phyloP scores from a whole-genome alignment of 1,140 invertebrate genomes.

The Ptiloglossa arizonensis region DNA sequence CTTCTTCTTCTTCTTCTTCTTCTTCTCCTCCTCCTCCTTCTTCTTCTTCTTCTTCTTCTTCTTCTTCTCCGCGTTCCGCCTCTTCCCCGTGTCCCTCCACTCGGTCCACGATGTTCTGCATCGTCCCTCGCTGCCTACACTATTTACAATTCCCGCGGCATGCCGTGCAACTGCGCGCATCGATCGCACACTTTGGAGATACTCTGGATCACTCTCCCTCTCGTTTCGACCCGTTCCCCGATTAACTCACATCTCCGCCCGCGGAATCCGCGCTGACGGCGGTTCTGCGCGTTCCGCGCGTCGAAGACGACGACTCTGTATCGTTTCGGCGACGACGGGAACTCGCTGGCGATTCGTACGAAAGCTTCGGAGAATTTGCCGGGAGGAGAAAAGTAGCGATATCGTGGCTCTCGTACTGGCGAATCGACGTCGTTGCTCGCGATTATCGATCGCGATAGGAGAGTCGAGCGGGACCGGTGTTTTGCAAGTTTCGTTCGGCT shows the following conservation, averaged over 20 bases:
- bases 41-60: background rate
- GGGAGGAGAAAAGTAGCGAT: no score
- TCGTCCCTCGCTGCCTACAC: slow-evolving; percentile 32
- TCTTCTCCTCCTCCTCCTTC: background rate
- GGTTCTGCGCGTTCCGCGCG: background rate
- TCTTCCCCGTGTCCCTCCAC: slow-evolving; percentile 9
- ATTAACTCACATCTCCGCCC: slow-evolving; percentile 27
- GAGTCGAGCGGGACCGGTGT: background rate
- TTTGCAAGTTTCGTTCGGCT: background rate
- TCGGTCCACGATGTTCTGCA: slow-evolving; percentile 26
- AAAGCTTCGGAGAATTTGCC: no score
- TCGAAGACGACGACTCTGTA: background rate
- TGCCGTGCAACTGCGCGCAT: slow-evolving; percentile 50
- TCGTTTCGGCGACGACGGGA: no score
- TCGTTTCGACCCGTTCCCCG: slow-evolving; percentile 22
- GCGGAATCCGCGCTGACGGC: background rate
- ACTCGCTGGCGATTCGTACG: no score
- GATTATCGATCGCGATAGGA: background rate
- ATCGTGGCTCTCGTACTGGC: background rate
- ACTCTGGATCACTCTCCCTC: slow-evolving; percentile 42
- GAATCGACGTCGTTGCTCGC: background rate
- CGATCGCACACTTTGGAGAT: slow-evolving; percentile 9
- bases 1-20: background rate
- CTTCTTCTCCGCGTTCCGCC: background rate
- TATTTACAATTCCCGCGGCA: slow-evolving; percentile 65